Evolutionary conservation across 2,888 invertebrate species (phyloP).

Genomic region (Augiades crinisus): DNA sequence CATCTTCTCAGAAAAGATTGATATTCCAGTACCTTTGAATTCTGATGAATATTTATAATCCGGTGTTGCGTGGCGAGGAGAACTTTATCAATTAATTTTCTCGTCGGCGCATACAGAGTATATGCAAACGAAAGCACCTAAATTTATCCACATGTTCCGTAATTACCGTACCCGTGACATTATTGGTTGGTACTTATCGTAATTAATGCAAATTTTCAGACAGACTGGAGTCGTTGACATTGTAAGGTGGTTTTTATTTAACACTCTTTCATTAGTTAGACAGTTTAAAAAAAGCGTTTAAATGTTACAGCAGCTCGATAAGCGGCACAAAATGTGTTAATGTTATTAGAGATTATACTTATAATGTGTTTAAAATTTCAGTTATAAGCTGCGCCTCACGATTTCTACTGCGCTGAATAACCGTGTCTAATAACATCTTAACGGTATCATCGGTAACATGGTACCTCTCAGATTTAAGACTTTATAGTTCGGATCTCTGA

Average conservation of each 20-base stretch:
- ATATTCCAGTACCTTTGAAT: neutral
- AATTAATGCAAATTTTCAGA: constrained; percentile 5
- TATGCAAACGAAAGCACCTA: constrained; percentile 21
- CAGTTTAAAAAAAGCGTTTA: neutral
- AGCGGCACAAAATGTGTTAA: too few species aligned
- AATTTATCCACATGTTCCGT: neutral
- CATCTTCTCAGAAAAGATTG: neutral
- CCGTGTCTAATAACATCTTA: too few species aligned
- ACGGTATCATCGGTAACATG: too few species aligned
- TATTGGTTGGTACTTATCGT: constrained; percentile 5
- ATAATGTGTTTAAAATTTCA: too few species aligned
- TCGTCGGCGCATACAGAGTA: constrained; percentile 38
- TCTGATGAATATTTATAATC: constrained; percentile 6
- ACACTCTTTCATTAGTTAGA: neutral
- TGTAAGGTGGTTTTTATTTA: constrained; percentile 3
- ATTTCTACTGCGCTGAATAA: too few species aligned
- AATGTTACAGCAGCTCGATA: neutral
- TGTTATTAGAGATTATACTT: too few species aligned
- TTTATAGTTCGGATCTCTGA: too few species aligned
- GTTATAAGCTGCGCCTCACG: too few species aligned
- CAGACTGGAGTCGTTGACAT: neutral
- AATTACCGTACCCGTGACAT: constrained; percentile 2
- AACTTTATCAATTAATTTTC: constrained; percentile 58
- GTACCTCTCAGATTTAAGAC: too few species aligned
- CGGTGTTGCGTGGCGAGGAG: constrained; percentile 34